phyloP scores from a whole-genome alignment of 2,113 vertebrate genomes.

The Colossoma macropomum region DNA sequence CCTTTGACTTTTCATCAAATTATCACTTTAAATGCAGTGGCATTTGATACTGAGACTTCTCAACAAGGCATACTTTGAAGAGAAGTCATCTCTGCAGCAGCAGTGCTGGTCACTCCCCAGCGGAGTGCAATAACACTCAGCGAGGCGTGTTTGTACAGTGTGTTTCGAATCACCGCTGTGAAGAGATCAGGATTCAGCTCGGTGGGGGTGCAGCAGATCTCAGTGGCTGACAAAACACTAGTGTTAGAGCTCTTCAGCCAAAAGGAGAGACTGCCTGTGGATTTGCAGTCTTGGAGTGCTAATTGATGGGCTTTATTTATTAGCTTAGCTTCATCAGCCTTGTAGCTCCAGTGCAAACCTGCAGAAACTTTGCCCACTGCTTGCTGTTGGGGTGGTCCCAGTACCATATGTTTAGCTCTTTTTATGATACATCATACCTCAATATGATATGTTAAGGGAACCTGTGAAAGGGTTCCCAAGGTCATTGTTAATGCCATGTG shows the following conservation, averaged over 20 bases:
- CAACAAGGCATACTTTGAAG: slow-evolving; percentile 3
- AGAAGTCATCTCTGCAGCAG: slow-evolving; percentile 12
- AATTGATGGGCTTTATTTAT: too few relatives aligned
- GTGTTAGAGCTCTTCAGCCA: not conserved
- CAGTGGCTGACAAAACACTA: not conserved
- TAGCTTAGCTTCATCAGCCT: too few relatives aligned
- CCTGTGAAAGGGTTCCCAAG: too few relatives aligned
- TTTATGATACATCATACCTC: too few relatives aligned
- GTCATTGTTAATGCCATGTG: too few relatives aligned
- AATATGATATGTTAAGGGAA: too few relatives aligned
- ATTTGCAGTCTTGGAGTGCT: not conserved
- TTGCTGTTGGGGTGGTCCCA: too few relatives aligned
- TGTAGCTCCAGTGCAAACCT: too few relatives aligned
- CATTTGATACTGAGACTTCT: not conserved
- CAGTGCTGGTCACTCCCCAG: not conserved
- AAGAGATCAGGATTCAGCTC: not conserved
- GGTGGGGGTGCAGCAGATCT: slow-evolving; percentile 4
- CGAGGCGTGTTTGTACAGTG: slow-evolving; percentile 21
- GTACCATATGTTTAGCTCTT: too few relatives aligned
- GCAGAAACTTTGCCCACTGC: too few relatives aligned
- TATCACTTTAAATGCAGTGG: not conserved
- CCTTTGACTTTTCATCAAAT: not conserved
- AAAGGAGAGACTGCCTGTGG: too few relatives aligned
- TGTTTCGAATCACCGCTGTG: slow-evolving; percentile 7
- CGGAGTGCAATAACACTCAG: slow-evolving; percentile 37